These are phyloP conservation scores for Leguminivora glycinivorella DNA, from an alignment of 1,140 invertebrate genomes.

Conservation along the genomic window DNA sequence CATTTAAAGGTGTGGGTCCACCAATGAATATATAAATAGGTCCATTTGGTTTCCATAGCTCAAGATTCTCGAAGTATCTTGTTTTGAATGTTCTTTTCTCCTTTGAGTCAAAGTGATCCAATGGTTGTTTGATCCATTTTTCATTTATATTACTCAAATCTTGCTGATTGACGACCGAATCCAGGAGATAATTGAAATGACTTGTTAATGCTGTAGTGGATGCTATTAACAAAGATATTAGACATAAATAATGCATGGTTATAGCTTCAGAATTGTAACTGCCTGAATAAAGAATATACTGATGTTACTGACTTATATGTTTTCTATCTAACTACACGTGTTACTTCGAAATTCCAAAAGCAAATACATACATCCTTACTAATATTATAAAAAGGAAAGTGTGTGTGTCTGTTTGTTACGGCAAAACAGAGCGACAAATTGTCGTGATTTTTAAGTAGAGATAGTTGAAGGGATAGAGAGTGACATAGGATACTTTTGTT, in stretches of 20 bases:
- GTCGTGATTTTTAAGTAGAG: no score
- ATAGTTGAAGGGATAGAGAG: no score
- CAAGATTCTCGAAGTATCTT: conserved; percentile 31
- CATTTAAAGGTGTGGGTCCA: conserved; percentile 52
- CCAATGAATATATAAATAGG: conserved; percentile 83
- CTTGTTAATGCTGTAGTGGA: neutral
- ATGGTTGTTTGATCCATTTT: conserved; percentile 30
- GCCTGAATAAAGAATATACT: neutral
- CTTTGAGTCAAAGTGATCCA: conserved; percentile 32
- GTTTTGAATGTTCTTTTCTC: conserved; percentile 31
- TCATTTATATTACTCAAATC: neutral
- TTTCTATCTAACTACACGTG: neutral
- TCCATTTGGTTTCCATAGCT: conserved; percentile 55
- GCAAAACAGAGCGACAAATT: no score
- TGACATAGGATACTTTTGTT: no score
- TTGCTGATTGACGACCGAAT: neutral
- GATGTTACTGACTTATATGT: neutral
- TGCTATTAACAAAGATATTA: neutral
- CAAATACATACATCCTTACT: neutral
- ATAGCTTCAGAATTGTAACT: neutral
- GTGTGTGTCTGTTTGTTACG: no score
- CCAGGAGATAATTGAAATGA: neutral
- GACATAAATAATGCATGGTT: neutral
- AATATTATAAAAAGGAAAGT: no score
- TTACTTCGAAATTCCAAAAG: neutral